Evolutionary conservation across 1,140 invertebrate species (phyloP), one percentile per base, ranked within the genome.

Genomic region (Apis cerana): DNA sequence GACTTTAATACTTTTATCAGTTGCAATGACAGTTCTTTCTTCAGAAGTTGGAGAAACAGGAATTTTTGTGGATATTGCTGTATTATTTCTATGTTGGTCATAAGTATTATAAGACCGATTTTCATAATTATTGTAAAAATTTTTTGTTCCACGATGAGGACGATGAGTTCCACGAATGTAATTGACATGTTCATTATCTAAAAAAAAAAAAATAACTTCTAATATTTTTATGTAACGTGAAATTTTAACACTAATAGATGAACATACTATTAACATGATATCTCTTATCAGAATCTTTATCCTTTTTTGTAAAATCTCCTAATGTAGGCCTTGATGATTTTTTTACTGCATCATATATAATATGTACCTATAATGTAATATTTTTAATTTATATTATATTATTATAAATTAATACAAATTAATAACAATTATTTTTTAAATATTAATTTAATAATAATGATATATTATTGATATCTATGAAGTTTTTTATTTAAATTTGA

Each of bases 1-100:
- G 19, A 92, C 83, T 82, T 93, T 93, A 56, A 92, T 88, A 84
- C 83, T 93, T 81, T 91, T 91, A 71, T 92, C 92, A 54, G 87
- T 87, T 61, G 88, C 86, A 74, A 82, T 80, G 23, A 92, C 84
- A 68, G 86, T 90, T 84, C 91, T 91, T 52, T 92, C 89, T 61
- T 91, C 90, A 12, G 83, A 75, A 58, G 77, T 48, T 58, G 83
- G 77, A 23, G 85, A 83, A 19, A 69, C 50, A 54, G 72, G 23
- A 64, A 43, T 48, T 59, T 84, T 84, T 10, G 12, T 10, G 13
- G 75, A 43, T 43, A 27, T n/a, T 17, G 75, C 4, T 48, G 33
- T 19, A 43, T 77, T 69, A 13, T 83, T 70, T 33, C 81, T 83
- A 23, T 84, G 84, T 12, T 88, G 86, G 79, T 89, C 79, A 21